Conservation (phyloP, 2,113 vertebrate species). For the Puntigrus tetrazona region DNA sequence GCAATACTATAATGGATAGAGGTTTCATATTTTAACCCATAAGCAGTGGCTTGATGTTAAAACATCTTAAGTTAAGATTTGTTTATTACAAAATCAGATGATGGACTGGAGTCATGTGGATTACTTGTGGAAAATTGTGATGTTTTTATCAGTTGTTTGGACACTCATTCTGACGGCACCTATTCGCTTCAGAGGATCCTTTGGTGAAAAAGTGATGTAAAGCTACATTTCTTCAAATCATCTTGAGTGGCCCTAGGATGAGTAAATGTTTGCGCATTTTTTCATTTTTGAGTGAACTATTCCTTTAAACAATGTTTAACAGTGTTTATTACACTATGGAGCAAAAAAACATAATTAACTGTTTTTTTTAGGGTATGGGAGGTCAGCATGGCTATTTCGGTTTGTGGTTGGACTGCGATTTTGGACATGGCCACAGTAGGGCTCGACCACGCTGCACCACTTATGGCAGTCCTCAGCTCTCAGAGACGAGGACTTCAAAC, state of each 20-base stretch:
- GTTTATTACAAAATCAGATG: too few relatives aligned
- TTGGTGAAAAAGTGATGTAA: not conserved
- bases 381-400: constrained; percentile 91
- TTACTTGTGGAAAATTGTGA: too few relatives aligned
- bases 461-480: constrained; percentile 92
- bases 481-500: constrained; percentile 82
- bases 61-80: too few relatives aligned
- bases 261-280: not conserved
- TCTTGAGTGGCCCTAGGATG: too few relatives aligned
- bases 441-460: constrained; percentile 91
- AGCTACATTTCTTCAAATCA: not conserved
- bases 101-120: too few relatives aligned
- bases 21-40: too few relatives aligned
- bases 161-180: not conserved
- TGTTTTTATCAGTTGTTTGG: not conserved
- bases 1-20: too few relatives aligned
- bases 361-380: constrained; percentile 86
- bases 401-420: constrained; percentile 90
- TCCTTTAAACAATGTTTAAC: not conserved
- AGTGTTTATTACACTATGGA: not conserved
- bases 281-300: too few relatives aligned
- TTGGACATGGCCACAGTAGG: constrained; percentile 89
- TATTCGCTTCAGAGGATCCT: not conserved
- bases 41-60: too few relatives aligned
- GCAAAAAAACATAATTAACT: not conserved